These are phyloP conservation scores for Netelia virgata DNA, from an alignment of 2,888 invertebrate species.

Conservation along the genomic window DNA sequence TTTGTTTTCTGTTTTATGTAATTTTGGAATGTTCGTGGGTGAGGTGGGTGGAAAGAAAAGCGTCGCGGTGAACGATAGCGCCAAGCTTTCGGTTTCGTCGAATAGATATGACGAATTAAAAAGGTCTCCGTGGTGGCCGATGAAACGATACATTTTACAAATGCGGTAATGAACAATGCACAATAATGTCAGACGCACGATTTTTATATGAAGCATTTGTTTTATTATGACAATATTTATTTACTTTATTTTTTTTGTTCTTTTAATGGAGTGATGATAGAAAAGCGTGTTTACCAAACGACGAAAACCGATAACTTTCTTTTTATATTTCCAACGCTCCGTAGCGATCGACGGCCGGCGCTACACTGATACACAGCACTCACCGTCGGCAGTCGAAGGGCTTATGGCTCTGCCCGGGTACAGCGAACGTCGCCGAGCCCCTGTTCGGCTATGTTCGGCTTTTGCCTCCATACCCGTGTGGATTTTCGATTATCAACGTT, in stretches of 20 bases:
- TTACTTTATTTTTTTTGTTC: no score
- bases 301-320: constrained; percentile 39
- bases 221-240: background rate
- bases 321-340: constrained; percentile 18
- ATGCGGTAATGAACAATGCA: background rate
- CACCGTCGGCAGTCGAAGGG: background rate
- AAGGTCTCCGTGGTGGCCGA: background rate
- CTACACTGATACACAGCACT: constrained; percentile 63
- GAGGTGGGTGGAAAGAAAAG: no score
- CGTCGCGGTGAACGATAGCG: no score
- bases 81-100: no score
- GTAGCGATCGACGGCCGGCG: constrained; percentile 66
- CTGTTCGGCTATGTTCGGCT: constrained; percentile 33
- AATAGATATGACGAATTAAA: no score
- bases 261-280: background rate
- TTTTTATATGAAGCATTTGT: background rate
- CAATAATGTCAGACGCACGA: background rate
- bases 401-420: constrained; percentile 58
- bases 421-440: constrained; percentile 57
- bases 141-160: constrained; percentile 2
- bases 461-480: constrained; percentile 18
- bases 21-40: no score
- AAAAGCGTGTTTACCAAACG: constrained; percentile 50
- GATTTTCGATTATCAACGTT: constrained; percentile 13
- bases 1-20: no score